Conservation (phyloP, 92 coral and sea anemone genomes). For the Palythoa caribaeorum region DNA sequence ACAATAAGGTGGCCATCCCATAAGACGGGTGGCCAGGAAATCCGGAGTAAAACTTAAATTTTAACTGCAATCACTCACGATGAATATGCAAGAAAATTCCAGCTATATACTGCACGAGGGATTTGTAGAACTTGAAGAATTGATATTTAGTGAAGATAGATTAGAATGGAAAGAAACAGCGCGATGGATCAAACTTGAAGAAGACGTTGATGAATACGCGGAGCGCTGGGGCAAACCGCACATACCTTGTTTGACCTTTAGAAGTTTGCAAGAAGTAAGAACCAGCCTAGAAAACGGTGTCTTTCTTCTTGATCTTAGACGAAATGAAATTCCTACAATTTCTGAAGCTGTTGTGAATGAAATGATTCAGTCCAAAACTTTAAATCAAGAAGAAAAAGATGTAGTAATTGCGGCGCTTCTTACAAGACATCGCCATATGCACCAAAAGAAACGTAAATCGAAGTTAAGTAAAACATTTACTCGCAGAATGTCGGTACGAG, state of each 20-base stretch:
- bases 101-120: slow-evolving; percentile 70
- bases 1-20: neutral
- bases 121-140: slow-evolving; percentile 96
- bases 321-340: slow-evolving; percentile 68
- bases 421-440: slow-evolving; percentile 90
- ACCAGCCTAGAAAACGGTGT: slow-evolving; percentile 75
- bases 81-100: neutral
- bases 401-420: slow-evolving; percentile 73
- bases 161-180: slow-evolving; percentile 98
- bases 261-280: slow-evolving; percentile 82
- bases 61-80: neutral
- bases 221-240: slow-evolving; percentile 99
- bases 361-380: slow-evolving; percentile 56
- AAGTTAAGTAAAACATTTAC: slow-evolving; percentile 31
- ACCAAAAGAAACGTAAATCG: slow-evolving; percentile 67
- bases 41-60: neutral
- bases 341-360: slow-evolving; percentile 77
- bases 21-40: neutral
- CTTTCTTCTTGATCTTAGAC: slow-evolving; percentile 75
- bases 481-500: slow-evolving; percentile 60
- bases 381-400: slow-evolving; percentile 69
- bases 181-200: slow-evolving; percentile 97
- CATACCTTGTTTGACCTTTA: slow-evolving; percentile 84
- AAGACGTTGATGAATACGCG: slow-evolving; percentile 91
- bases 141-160: slow-evolving; percentile 67